phyloP scores from a whole-genome alignment of 1,140 invertebrate genomes.

The Chrysopa pallens region DNA sequence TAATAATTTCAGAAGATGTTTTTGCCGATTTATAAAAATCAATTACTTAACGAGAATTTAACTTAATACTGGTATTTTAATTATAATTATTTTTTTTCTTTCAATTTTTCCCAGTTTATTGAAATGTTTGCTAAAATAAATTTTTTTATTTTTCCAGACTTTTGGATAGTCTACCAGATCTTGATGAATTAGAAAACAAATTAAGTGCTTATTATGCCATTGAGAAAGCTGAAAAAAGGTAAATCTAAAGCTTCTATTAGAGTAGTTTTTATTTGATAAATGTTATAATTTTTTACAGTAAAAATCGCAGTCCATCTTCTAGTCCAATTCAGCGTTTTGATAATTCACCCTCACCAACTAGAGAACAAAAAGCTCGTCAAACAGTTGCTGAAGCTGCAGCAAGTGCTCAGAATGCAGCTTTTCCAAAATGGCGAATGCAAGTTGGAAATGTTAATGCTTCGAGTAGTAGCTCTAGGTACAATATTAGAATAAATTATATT shows the following conservation, averaged over 20 bases:
- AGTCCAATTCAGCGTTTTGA: neutral
- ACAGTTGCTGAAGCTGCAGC: constrained; percentile 21
- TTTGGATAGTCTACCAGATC: constrained; percentile 42
- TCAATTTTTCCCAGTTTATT: too few relatives aligned
- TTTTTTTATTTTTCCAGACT: constrained; percentile 19
- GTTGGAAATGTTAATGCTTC: constrained; percentile 6
- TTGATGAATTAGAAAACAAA: constrained; percentile 59
- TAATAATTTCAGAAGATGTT: too few relatives aligned
- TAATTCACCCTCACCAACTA: constrained; percentile 20
- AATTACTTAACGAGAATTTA: too few relatives aligned
- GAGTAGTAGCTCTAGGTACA: neutral
- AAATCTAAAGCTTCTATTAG: neutral
- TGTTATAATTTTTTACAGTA: neutral
- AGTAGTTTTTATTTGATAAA: neutral
- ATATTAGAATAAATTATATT: too few relatives aligned
- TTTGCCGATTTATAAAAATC: too few relatives aligned
- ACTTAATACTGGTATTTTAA: too few relatives aligned
- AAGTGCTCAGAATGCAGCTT: constrained; percentile 9
- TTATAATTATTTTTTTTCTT: too few relatives aligned
- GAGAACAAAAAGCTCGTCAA: constrained; percentile 22
- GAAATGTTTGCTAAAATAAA: neutral
- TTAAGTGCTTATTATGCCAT: constrained; percentile 60
- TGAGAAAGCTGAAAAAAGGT: constrained; percentile 41
- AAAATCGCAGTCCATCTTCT: neutral
- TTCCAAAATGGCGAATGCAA: constrained; percentile 21